Base-by-base conservation (phyloP, 2,888 invertebrate genomes). In the Stomorhina lunata region DNA sequence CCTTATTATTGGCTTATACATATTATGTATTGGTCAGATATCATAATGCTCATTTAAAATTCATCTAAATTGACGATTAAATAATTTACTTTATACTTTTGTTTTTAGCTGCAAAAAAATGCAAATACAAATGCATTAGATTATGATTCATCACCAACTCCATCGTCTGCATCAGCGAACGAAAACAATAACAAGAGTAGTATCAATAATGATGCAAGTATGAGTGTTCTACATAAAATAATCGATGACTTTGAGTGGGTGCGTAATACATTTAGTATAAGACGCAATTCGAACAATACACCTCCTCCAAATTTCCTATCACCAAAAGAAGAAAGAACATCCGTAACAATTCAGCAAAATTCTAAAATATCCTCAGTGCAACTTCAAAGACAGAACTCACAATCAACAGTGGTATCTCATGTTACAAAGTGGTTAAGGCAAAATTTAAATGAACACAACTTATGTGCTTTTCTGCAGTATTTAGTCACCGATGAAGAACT, bases 401-500 rank as follows among this genome's bases (percentile, higher is more conserved):
- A 34, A 65, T n/a, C 29, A 9, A 5, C 57, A 53, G 15, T 61
- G 12, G 12, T 66, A n/a, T 32, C 75, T 5, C 84, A 71, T 6
- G 77, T 85, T 0, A 45, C 77, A 15, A 83, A 86, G 25, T 90
- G 90, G 90, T 85, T 88, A 2, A 78, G 63, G 15, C 84, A 86
- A 4, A 88, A 86, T 55, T 81, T 90, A 29, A 83, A 80, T 0
- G 48, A 85, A 10, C 85, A 85, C 10, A 86, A 86, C 86, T 68
- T 94, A 92, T 86, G 87, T 40, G 87, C 85, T 9, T 88, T 88
- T 86, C 88, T 95, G 43, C 93, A 93, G 6, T 93, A 93, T 92
- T 89, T 95, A 55, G 89, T 94, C 17, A 92, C 93, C 1, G 94
- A 95, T 87, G 92, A 92, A 85, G 92, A 93, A 76, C 93, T 95